Percentiles rank a stretch among this genome's conserved stretches.
Conservation (phyloP, 2,797 vertebrate species). For the Acanthornis magna region DNA sequence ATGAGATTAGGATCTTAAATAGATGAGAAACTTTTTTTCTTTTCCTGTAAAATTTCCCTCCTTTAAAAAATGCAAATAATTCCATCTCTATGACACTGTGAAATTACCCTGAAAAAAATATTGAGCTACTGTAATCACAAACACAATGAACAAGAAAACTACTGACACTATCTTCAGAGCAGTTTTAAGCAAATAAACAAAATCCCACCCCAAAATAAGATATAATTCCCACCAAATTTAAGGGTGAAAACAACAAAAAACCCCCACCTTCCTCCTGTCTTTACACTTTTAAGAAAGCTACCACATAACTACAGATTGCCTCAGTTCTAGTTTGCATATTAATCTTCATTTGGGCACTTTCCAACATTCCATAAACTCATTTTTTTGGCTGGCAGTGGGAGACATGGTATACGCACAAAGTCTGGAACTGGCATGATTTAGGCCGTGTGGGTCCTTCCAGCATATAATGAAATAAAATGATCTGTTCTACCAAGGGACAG, state of each 20-base stretch:
- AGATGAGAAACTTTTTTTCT: not conserved
- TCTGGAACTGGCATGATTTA: not conserved
- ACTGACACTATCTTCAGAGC: not conserved
- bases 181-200: not conserved
- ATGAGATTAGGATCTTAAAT: not conserved
- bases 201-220: not conserved
- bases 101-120: not conserved
- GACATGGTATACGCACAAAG: rapidly evolving
- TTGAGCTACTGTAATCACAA: not conserved
- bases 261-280: not conserved
- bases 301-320: not conserved
- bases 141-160: not conserved
- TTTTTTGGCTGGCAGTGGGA: not conserved
- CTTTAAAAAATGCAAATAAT: not conserved
- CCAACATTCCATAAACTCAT: not conserved
- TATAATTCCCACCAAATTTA: not conserved
- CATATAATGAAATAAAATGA: not conserved
- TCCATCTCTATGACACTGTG: not conserved
- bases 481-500: not conserved
- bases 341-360: not conserved
- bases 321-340: not conserved
- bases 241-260: not conserved
- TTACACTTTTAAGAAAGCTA: not conserved
- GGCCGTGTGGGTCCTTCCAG: not conserved
- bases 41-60: not conserved